Base-by-base conservation (phyloP, 2,888 invertebrate species). In the Acleris laterana region DNA sequence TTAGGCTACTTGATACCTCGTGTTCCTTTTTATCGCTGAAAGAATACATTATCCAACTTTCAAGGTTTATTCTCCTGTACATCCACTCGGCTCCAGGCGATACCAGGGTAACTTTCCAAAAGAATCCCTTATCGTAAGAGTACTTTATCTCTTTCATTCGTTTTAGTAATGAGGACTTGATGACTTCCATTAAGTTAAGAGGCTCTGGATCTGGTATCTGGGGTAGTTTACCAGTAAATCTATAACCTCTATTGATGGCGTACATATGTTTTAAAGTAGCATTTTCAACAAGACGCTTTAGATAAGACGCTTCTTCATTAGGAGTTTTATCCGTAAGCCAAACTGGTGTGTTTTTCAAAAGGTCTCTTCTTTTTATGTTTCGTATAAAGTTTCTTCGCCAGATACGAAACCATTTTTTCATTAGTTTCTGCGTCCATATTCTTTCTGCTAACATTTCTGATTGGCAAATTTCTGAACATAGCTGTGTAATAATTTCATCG, bases 21-120 rank as follows among this genome's bases (percentile, higher is more conserved):
- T 88, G 83, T 68, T 78, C 73, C 69, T 85, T 82, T 67, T 87
- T 84, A 46, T 90, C 92, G 70, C 88, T 83, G 66, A 94, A 89
- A 42, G 89, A 91, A 69, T 89, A 83, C 53, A 85, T 73, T 62
- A 94, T 74, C 84, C 94, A 89, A 70, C 90, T 90, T 68, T 91
- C 87, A 58, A 94, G 76, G 69, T 93, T 83, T 72, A 93, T 83
- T 68, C 89, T 88, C 66, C 80, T 84, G 67, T 87, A 76, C 17
- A 91, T 71, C 81, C 91, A 90, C 76, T 93, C 79, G 56, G 87
- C 73, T 70, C 93, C 89, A 1, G 95, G 94, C 63, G 94, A 89
- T 7, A 95, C 94, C 58, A 95, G 79, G 5, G 94, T 91, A 42
- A 95, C 80, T 85, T 96, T 96, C 95, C 95, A 96, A 80, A 92